These are phyloP conservation scores for Xiphophorus birchmanni DNA, from an alignment of 2,797 vertebrate genomes.

Conservation along the genomic window DNA sequence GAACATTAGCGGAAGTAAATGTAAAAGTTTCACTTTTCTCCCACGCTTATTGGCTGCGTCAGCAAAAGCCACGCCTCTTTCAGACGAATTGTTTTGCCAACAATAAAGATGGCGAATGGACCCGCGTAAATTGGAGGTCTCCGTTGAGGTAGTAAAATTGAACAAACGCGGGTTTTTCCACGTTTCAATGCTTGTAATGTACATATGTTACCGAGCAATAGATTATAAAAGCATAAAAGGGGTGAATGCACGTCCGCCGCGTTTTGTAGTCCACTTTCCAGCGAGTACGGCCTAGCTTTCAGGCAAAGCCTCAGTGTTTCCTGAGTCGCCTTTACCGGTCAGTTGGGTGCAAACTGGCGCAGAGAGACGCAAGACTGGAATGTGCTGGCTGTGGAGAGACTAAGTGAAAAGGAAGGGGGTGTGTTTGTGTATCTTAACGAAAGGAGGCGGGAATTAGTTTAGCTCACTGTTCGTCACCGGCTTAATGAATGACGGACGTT, in stretches of 20 bases:
- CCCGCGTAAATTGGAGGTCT: conserved; percentile 77
- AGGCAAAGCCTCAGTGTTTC: conserved; percentile 61
- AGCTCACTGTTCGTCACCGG: conserved; percentile 11
- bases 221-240: not conserved
- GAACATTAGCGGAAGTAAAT: not conserved
- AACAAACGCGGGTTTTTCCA: conserved; percentile 29
- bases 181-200: conserved; percentile 1
- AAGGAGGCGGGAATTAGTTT: conserved; percentile 81
- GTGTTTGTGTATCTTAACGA: conserved; percentile 80
- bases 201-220: not conserved
- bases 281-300: conserved; percentile 56
- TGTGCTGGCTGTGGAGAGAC: conserved; percentile 38
- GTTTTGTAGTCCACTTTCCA: conserved; percentile 14
- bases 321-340: conserved; percentile 18
- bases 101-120: conserved; percentile 81
- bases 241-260: conserved; percentile 16
- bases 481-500: not conserved
- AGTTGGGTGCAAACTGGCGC: conserved; percentile 9
- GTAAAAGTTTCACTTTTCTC: conserved; percentile 4
- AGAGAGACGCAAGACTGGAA: conserved; percentile 17
- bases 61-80: conserved; percentile 65
- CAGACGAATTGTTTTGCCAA: conserved; percentile 71
- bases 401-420: conserved; percentile 75
- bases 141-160: conserved; percentile 72
- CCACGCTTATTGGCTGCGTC: conserved; percentile 56